Base-by-base conservation (phyloP, 2,888 invertebrate genomes). In the Rhingia campestris region DNA sequence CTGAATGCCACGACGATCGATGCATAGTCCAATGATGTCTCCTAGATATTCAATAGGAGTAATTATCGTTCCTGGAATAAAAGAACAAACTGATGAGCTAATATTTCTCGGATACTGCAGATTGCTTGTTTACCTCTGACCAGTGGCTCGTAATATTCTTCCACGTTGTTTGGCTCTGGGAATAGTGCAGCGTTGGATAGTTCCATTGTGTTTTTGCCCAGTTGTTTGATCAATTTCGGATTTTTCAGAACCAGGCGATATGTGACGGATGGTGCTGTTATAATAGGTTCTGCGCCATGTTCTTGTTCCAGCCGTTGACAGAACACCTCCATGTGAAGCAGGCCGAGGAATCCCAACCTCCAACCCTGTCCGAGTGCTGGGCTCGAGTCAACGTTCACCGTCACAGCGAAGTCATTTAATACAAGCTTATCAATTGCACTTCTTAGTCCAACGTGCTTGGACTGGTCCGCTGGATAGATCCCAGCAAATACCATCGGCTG, bases 371-470 rank as follows among this genome's bases (percentile, higher is more conserved):
- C 97, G 73, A 97, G 92, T 2, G 97, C 97, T 76, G 96, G 95
- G 91, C 97, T 97, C 4, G 95, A 94, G 92, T 98, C 98, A 12
- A 94, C 90, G 45, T 92, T 93, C 4, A 97, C 93, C n/a, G 94
- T 93, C 4, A 99, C 98, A 77, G 97, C 98, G 5, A 97, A 96
- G 92, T 99, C 99, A 91, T 98, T 99, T 47, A 99, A 92, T n/a
- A 95, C 94, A 54, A 99, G 92, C 91, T 97, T 97, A 84, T 97
- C 97, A 67, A 99, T 95, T 9, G 99, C 97, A 88, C 93, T 94
- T 87, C 95, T 93, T 12, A 98, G 92, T 67, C 93, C 92, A 0
- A 93, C 89, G 89, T 96, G 95, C 89, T 98, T 96, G 0, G 97
- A 96, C 89, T 98, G 97, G 91, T 98, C 97, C 59, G 95, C 93